Evolutionary conservation across 1,140 invertebrate species (phyloP).

Genomic region (Bombyx mandarina): DNA sequence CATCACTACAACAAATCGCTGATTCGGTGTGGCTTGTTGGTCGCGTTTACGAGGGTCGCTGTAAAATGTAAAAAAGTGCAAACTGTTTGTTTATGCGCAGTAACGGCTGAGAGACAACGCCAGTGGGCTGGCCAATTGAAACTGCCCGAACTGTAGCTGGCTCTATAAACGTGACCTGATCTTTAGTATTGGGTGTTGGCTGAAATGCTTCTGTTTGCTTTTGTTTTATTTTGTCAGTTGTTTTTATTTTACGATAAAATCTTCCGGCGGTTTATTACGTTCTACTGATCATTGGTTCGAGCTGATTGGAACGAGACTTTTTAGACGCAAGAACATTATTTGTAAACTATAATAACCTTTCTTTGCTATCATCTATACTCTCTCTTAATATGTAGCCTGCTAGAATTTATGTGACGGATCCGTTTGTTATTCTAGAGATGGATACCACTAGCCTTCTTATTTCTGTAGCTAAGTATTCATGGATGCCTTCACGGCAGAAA

Average conservation of each 20-base stretch:
- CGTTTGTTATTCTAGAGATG: too few species aligned
- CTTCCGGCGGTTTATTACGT: neutral
- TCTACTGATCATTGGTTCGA: neutral
- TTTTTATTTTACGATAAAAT: neutral
- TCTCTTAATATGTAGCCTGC: too few species aligned
- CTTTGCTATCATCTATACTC: too few species aligned
- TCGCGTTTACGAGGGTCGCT: conserved; percentile 55
- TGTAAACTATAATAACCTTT: too few species aligned
- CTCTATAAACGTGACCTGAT: conserved; percentile 8
- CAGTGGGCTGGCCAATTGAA: conserved; percentile 15
- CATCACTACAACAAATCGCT: conserved; percentile 36
- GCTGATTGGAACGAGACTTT: too few species aligned
- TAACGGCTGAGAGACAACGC: conserved; percentile 17
- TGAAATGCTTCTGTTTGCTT: neutral
- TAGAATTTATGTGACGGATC: too few species aligned
- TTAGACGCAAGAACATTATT: too few species aligned
- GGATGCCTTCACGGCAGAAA: too few species aligned
- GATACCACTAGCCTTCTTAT: too few species aligned
- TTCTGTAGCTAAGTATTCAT: too few species aligned
- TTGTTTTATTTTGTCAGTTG: neutral
- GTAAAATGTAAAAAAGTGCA: conserved; percentile 55
- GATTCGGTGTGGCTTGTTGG: conserved; percentile 43
- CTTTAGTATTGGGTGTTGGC: neutral
- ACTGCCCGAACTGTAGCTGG: conserved; percentile 4
- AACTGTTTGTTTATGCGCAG: conserved; percentile 58